These are phyloP conservation scores for Pachycephus smyrnensis DNA, from an alignment of 2,888 invertebrate genomes.

Conservation along the genomic window DNA sequence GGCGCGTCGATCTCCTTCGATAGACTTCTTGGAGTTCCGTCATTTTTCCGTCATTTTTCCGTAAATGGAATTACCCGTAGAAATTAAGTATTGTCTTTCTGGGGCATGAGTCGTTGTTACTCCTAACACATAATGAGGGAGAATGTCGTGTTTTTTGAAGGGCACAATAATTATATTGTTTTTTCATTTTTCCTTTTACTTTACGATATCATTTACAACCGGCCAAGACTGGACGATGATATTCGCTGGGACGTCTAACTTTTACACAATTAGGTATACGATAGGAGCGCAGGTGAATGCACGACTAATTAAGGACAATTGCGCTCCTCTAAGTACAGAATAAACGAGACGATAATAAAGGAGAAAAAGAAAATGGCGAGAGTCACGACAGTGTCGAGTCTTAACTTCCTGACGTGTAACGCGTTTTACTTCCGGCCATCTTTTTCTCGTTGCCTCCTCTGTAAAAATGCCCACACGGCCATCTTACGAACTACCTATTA, in stretches of 20 bases:
- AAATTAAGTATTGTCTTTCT: neutral
- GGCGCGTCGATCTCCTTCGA: neutral
- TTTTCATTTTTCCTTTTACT: neutral
- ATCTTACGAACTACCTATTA: neutral
- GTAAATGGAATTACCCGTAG: neutral
- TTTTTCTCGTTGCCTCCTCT: neutral
- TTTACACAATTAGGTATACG: neutral
- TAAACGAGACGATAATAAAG: neutral
- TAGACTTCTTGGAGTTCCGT: neutral
- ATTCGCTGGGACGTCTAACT: constrained; percentile 19
- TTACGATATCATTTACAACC: constrained; percentile 41
- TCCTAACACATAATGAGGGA: neutral
- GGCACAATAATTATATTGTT: neutral
- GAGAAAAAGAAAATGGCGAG: neutral
- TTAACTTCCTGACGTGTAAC: neutral
- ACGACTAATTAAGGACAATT: neutral
- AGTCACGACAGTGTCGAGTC: neutral
- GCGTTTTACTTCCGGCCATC: neutral
- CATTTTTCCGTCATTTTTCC: neutral
- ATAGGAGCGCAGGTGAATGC: neutral
- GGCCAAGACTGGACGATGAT: constrained; percentile 46
- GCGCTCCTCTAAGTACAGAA: neutral
- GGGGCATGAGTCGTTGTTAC: neutral
- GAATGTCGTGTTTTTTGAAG: neutral
- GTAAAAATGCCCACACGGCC: neutral